A percentile compares a stretch with the other conserved stretches of the same genome.
phyloP scores from a whole-genome alignment of 2,888 invertebrate genomes.

The Rhaphigaster nebulosa region DNA sequence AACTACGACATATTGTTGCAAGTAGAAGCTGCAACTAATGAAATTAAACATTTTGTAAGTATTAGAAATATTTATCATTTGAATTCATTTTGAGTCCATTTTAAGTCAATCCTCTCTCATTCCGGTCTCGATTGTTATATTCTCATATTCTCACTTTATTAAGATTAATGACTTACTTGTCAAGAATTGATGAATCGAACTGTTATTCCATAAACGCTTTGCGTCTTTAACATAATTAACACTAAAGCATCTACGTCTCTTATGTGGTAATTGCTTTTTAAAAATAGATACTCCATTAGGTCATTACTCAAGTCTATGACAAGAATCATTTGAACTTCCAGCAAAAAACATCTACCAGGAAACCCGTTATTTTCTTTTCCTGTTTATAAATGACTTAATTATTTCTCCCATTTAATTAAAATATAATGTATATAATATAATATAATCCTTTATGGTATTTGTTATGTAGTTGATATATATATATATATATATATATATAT shows the following conservation, averaged over 20 bases:
- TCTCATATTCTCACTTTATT: background rate
- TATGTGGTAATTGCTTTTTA: slow-evolving; percentile 28
- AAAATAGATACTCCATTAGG: slow-evolving; percentile 44
- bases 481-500: no score
- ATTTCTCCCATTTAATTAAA: background rate
- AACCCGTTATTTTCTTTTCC: background rate
- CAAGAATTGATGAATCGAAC: background rate
- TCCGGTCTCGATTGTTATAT: background rate
- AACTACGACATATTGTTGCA: background rate
- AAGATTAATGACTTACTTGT: background rate
- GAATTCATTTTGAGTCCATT: no score
- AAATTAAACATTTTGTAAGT: background rate
- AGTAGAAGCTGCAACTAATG: background rate
- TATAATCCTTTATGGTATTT: background rate
- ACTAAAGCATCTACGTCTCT: background rate
- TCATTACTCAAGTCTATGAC: slow-evolving; percentile 5
- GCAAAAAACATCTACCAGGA: background rate
- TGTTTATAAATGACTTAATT: background rate
- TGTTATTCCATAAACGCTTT: background rate
- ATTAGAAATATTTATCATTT: no score
- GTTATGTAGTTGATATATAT: background rate
- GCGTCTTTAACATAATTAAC: slow-evolving; percentile 32
- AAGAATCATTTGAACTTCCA: slow-evolving; percentile 2
- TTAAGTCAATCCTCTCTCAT: background rate
- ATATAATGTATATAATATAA: background rate